Conservation (phyloP, 2,888 invertebrate species). For the Bhutanitis thaidina region DNA sequence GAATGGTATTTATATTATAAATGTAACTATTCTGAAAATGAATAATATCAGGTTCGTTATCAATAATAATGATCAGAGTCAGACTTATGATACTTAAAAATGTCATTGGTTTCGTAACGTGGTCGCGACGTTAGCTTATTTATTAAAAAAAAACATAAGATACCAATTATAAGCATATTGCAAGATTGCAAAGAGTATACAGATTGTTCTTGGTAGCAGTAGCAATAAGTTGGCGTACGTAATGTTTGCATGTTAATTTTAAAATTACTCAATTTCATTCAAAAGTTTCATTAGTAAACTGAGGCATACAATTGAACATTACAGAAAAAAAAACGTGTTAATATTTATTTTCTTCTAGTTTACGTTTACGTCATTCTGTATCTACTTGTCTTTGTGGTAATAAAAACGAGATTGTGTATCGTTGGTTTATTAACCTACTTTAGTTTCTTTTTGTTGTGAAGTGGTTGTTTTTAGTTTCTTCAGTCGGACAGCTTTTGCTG, state of each 20-base stretch:
- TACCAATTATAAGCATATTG: no score
- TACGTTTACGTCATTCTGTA: slow-evolving; percentile 5
- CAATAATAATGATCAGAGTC: slow-evolving; percentile 10
- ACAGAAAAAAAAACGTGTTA: slow-evolving; percentile 1
- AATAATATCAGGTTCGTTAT: slow-evolving; percentile 6
- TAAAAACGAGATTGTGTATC: slow-evolving; percentile 3
- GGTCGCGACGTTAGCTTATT: not conserved
- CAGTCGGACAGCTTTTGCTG: no score
- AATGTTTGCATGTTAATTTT: slow-evolving; percentile 11
- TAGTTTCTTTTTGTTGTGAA: slow-evolving; percentile 2
- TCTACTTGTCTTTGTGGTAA: not conserved
- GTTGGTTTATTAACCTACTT: slow-evolving; percentile 13
- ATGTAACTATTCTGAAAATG: slow-evolving; percentile 7
- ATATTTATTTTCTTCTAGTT: slow-evolving; percentile 2
- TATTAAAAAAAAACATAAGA: slow-evolving; percentile 1
- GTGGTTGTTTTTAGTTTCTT: no score
- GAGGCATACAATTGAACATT: slow-evolving; percentile 3
- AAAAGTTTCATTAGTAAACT: slow-evolving; percentile 12
- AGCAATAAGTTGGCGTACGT: slow-evolving; percentile 5
- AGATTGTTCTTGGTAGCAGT: slow-evolving; percentile 4
- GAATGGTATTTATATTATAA: slow-evolving; percentile 4
- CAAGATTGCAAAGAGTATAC: not conserved
- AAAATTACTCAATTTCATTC: slow-evolving; percentile 19
- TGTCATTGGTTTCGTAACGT: slow-evolving; percentile 2
- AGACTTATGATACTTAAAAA: slow-evolving; percentile 12